These are phyloP conservation scores for Morpho achilles DNA, from an alignment of 2,888 invertebrate species.

Conservation along the genomic window DNA sequence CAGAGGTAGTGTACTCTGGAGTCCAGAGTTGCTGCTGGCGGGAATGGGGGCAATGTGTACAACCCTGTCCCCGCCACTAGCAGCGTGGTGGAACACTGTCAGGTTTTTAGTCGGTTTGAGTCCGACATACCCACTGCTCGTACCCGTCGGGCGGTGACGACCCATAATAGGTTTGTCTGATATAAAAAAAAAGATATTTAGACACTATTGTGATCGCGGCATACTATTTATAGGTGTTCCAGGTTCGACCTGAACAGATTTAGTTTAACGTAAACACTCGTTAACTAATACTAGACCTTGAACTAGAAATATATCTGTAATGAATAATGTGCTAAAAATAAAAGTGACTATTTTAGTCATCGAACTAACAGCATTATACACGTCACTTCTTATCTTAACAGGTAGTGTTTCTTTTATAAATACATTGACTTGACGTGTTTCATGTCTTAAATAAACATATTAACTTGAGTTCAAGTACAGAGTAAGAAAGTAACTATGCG, in stretches of 20 bases:
- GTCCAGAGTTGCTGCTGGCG: no score
- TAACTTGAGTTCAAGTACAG: no score
- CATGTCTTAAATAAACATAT: no score
- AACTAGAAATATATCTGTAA: constrained; percentile 33
- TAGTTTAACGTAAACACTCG: constrained; percentile 34
- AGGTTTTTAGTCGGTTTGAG: no score
- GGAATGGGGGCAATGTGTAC: no score
- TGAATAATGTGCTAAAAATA: constrained; percentile 28
- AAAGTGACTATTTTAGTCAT: constrained; percentile 8
- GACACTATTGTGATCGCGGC: constrained; percentile 9
- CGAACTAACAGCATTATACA: constrained; percentile 11
- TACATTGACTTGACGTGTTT: no score
- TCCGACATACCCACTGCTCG: no score
- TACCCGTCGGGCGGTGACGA: neutral
- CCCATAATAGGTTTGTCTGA: neutral
- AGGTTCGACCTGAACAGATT: constrained; percentile 31
- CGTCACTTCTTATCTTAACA: constrained; percentile 8
- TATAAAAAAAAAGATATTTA: neutral
- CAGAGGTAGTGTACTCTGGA: no score
- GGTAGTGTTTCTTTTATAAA: constrained; percentile 2
- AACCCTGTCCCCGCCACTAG: no score
- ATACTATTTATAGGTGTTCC: constrained; percentile 25
- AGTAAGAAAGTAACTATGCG: no score
- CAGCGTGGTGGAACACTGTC: no score
- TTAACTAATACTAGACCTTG: constrained; percentile 33